phyloP scores from a whole-genome alignment of 2,888 invertebrate species.

The Trichogramma dendrolimi region DNA sequence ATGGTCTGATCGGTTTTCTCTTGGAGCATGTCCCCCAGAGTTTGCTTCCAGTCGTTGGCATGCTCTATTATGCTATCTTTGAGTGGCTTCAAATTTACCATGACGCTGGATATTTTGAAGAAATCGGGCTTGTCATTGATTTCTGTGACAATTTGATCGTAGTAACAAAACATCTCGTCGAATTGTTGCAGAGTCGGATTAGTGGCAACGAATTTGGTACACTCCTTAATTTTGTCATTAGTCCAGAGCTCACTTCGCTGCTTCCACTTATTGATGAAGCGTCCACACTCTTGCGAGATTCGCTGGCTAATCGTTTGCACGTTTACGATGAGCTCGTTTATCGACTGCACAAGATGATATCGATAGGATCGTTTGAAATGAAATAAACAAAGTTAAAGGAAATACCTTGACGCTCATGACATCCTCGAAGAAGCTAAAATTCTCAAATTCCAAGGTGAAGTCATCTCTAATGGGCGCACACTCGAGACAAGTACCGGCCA shows the following conservation, averaged over 20 bases:
- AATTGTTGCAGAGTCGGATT: conserved; percentile 63
- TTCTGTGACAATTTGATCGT: conserved; percentile 70
- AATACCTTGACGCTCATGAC: conserved; percentile 59
- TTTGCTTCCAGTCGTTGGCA: conserved; percentile 75
- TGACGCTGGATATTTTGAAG: conserved; percentile 65
- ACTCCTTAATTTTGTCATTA: conserved; percentile 68
- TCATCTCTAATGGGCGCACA: conserved; percentile 62
- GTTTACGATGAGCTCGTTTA: conserved; percentile 64
- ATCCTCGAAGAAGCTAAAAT: conserved; percentile 78
- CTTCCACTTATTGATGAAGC: conserved; percentile 67
- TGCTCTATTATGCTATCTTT: conserved; percentile 68
- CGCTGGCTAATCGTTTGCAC: conserved; percentile 67
- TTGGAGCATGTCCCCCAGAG: conserved; percentile 67
- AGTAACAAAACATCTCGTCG: conserved; percentile 82
- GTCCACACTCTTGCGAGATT: conserved; percentile 63
- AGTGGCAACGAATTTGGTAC: conserved; percentile 72
- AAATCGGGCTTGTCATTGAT: conserved; percentile 59
- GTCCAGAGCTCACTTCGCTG: conserved; percentile 74
- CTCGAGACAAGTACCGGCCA: conserved; percentile 73
- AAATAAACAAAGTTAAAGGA: neutral
- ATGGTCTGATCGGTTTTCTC: conserved; percentile 66
- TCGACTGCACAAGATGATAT: conserved; percentile 51
- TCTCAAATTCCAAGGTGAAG: conserved; percentile 60
- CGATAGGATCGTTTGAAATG: conserved; percentile 1
- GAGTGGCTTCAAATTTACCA: conserved; percentile 71